phyloP scores from a whole-genome alignment of 2,797 vertebrate genomes.

The Diplodus puntazzo region DNA sequence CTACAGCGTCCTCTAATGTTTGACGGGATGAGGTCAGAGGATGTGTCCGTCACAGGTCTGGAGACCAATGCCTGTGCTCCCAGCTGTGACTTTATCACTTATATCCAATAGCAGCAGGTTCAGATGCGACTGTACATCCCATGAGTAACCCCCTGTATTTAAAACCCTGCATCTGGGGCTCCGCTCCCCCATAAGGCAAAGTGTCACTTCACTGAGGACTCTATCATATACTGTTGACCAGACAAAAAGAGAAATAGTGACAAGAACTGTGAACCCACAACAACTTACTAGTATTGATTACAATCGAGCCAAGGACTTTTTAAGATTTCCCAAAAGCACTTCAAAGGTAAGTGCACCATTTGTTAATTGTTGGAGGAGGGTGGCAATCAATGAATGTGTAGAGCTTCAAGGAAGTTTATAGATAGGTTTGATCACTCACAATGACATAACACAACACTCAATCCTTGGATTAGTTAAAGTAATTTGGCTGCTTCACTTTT shows the following conservation, averaged over 20 bases:
- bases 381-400: not conserved
- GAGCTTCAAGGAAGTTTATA: not conserved
- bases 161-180: conserved; percentile 64
- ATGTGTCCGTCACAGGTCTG: conserved; percentile 57
- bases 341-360: conserved; percentile 58
- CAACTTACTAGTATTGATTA: not conserved
- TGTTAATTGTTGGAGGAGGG: not conserved
- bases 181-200: conserved; percentile 32
- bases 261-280: not conserved
- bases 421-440: not conserved
- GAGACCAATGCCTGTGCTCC: conserved; percentile 73
- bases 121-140: conserved; percentile 72
- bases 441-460: not conserved
- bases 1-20: conserved; percentile 43
- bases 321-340: conserved; percentile 26
- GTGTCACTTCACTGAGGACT: conserved; percentile 38
- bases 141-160: conserved; percentile 65
- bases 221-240: conserved; percentile 15
- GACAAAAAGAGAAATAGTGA: conserved; percentile 10
- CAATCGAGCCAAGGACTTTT: conserved; percentile 2
- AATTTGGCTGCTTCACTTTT: not conserved
- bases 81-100: conserved; percentile 76
- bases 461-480: not conserved
- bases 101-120: conserved; percentile 70
- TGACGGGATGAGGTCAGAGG: conserved; percentile 46